A percentile compares a stretch with the other conserved stretches of the same genome.
phyloP scores from a whole-genome alignment of 1,140 invertebrate species.

The Acromyrmex heyeri region DNA sequence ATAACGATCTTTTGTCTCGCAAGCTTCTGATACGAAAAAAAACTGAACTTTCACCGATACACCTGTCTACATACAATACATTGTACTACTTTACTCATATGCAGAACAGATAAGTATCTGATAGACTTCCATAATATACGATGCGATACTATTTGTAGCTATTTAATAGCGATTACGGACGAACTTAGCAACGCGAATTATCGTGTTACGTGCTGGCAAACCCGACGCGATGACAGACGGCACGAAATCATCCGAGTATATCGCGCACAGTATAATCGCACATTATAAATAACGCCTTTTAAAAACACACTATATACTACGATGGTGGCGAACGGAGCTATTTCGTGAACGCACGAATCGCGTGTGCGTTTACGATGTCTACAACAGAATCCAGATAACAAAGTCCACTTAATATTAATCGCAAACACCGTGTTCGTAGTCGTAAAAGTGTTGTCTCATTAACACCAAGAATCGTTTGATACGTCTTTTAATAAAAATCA shows the following conservation, averaged over 20 bases:
- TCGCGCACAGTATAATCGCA: conserved; percentile 8
- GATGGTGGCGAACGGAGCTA: background rate
- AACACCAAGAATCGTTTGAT: background rate
- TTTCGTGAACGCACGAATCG: conserved; percentile 46
- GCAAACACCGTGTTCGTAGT: background rate
- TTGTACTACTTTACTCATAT: background rate
- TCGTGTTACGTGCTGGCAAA: conserved; percentile 37
- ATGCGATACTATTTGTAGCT: conserved; percentile 19
- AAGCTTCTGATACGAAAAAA: background rate
- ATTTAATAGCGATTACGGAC: conserved; percentile 39
- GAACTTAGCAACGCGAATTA: conserved; percentile 41
- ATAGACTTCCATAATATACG: background rate
- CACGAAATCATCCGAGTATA: conserved; percentile 30
- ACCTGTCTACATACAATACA: too few relatives aligned
- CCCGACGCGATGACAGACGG: conserved; percentile 18
- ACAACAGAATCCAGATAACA: conserved; percentile 7
- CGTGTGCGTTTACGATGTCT: conserved; percentile 45
- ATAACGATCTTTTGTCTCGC: background rate
- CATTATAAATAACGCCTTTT: conserved; percentile 59
- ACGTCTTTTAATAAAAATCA: background rate
- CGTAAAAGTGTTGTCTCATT: conserved; percentile 42
- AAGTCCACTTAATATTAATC: conserved; percentile 36
- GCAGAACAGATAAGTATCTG: conserved; percentile 29
- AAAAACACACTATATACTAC: conserved; percentile 25
- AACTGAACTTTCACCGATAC: background rate